Evolutionary conservation across 2,888 invertebrate genomes (phyloP).

Genomic region (Yponomeuta evonymella): DNA sequence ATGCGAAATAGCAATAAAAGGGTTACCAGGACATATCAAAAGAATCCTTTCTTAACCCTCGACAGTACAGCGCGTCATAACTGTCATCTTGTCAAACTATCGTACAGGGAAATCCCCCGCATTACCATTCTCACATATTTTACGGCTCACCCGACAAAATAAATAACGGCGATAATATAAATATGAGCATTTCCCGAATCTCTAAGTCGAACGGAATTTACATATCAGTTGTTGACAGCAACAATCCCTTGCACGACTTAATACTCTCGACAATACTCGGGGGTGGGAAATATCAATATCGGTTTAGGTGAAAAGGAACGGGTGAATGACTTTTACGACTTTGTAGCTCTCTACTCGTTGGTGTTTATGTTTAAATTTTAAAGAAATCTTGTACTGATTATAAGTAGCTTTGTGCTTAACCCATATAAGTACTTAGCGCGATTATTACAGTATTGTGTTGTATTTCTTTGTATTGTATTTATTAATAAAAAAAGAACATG

Average conservation of each 20-base stretch:
- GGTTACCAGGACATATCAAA: conserved; percentile 46
- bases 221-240: conserved; percentile 68
- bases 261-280: conserved; percentile 34
- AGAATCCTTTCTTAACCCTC: conserved; percentile 35
- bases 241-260: conserved; percentile 56
- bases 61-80: conserved; percentile 40
- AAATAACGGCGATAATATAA: conserved; percentile 70
- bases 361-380: no score
- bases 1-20: conserved; percentile 52
- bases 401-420: no score
- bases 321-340: conserved; percentile 2
- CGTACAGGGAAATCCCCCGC: conserved; percentile 59
- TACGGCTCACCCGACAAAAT: conserved; percentile 69
- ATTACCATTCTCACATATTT: conserved; percentile 72
- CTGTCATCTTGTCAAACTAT: conserved; percentile 73
- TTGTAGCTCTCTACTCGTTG: conserved; percentile 3
- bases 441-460: no score
- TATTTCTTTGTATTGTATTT: no score
- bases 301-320: conserved; percentile 18
- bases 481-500: no score
- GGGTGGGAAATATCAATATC: conserved; percentile 45
- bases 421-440: no score
- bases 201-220: conserved; percentile 63
- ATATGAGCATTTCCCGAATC: conserved; percentile 64
- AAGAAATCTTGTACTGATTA: no score